Evolutionary conservation across 2,113 vertebrate genomes (phyloP).

Genomic region (Climacteris rufus): DNA sequence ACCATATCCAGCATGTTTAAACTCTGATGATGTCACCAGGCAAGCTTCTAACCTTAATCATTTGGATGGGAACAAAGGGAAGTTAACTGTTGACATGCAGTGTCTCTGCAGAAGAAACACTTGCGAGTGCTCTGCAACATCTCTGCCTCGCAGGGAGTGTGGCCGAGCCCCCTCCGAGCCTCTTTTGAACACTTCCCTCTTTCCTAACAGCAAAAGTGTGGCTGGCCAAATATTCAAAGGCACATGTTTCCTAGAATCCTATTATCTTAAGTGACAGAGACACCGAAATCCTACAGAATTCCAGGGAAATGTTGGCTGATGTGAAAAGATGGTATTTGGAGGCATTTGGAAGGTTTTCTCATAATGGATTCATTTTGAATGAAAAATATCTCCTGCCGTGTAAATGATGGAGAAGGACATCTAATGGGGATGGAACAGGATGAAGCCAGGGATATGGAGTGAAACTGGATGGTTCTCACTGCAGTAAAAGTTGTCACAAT

Average conservation of each 20-base stretch:
- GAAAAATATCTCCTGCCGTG: not conserved
- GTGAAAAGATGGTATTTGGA: not conserved
- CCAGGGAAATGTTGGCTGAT: not conserved
- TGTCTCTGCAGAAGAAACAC: not conserved
- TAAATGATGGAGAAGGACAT: not conserved
- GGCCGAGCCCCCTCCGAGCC: not conserved
- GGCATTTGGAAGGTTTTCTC: not conserved
- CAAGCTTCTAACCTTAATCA: constrained; percentile 55
- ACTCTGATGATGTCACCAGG: constrained; percentile 52
- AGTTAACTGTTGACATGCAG: constrained; percentile 31
- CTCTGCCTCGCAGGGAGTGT: not conserved
- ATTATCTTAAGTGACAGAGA: not conserved
- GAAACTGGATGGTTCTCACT: not conserved
- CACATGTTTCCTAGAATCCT: not conserved
- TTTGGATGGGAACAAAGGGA: constrained; percentile 44
- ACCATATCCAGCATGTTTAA: constrained; percentile 55
- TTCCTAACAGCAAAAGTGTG: not conserved
- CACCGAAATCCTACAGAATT: not conserved
- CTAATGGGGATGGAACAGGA: not conserved
- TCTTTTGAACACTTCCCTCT: not conserved
- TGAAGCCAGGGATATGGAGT: not conserved
- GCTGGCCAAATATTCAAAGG: not conserved
- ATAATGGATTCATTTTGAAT: not conserved
- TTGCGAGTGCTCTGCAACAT: not conserved
- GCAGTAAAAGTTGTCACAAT: not conserved